Evolutionary conservation across 2,113 vertebrate species (phyloP).

Genomic region (Tetrao urogallus): DNA sequence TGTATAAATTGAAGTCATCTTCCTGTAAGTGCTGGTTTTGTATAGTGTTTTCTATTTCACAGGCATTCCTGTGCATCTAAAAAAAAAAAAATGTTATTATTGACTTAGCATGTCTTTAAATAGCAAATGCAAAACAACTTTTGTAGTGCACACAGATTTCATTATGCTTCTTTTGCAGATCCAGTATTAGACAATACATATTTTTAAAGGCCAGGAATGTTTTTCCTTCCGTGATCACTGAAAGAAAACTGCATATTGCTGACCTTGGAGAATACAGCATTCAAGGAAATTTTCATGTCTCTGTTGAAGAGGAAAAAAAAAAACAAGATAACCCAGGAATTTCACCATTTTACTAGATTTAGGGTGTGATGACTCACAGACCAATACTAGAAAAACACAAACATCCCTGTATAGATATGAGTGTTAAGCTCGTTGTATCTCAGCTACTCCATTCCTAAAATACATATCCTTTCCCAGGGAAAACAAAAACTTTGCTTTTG

Average conservation of each 20-base stretch:
- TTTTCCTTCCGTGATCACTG: slow-evolving; percentile 21
- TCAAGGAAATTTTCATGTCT: slow-evolving; percentile 3
- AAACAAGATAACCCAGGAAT: slow-evolving; percentile 35
- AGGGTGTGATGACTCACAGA: not conserved
- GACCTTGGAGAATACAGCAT: slow-evolving; percentile 15
- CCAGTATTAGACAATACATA: not conserved
- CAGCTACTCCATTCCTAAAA: slow-evolving; percentile 38
- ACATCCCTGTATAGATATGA: not conserved
- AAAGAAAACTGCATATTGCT: slow-evolving; percentile 34
- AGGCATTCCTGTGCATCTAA: not conserved
- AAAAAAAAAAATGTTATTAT: not conserved
- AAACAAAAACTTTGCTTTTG: slow-evolving; percentile 20
- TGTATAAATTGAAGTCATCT: not conserved
- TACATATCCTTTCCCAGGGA: slow-evolving; percentile 35
- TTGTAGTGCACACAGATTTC: not conserved
- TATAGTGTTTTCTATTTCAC: not conserved
- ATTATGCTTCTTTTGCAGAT: not conserved
- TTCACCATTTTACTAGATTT: slow-evolving; percentile 24
- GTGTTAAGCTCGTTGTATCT: slow-evolving; percentile 18
- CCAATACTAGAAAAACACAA: slow-evolving; percentile 2
- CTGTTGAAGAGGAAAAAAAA: not conserved
- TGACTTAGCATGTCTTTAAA: not conserved
- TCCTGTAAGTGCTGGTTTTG: not conserved
- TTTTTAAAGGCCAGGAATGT: slow-evolving; percentile 7
- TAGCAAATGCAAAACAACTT: not conserved